Base-by-base conservation (phyloP, 2,888 invertebrate genomes). In the Caradrina clavipalpis region DNA sequence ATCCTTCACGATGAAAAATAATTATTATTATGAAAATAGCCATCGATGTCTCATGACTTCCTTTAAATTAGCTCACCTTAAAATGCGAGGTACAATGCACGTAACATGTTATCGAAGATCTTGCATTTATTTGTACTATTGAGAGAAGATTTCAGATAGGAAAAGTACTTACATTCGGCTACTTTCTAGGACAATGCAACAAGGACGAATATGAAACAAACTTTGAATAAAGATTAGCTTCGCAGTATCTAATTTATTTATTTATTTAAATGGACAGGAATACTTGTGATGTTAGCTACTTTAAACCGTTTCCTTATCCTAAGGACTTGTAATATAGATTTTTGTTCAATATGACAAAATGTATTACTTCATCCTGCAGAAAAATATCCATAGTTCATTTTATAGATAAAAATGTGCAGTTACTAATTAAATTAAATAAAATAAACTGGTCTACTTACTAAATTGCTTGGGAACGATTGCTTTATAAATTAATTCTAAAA, bases 201-300 rank as follows among this genome's bases (percentile, higher is more conserved):
- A 68, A 56, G 42, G n/a, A 69, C 56, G 22, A 64, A 62, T 64
- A 58, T 13, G 62, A 54, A n/a, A 61, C 76, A 51, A 50, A 31
- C 49, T 58, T 54, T 22, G 61, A 76, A 79, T 74, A 69, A 59
- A 69, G 51, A 75, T 78, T 49, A 64, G 64, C 26, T 60, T n/a
- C 4, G n/a, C 5, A 0, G 65, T 39, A 50, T 45, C 45, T 45
- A 45, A 49, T 62, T 64, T 47, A 51, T 65, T 64, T 50, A 60
- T 42, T 13, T 57, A 56, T 76, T 67, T 50, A 61, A 71, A 68
- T 62, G 22, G 49, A 76, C 63, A 42, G 13, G 10, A 42, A 49
- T 70, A 39, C 35, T 56, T 64, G 51, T 47, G 42, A 73, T 54
- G 13, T 47, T 57, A 10, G 13, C 15, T 50, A 53, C 31, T 59